Conservation (phyloP, 2,113 vertebrate genomes). For the Nerophis ophidion region DNA sequence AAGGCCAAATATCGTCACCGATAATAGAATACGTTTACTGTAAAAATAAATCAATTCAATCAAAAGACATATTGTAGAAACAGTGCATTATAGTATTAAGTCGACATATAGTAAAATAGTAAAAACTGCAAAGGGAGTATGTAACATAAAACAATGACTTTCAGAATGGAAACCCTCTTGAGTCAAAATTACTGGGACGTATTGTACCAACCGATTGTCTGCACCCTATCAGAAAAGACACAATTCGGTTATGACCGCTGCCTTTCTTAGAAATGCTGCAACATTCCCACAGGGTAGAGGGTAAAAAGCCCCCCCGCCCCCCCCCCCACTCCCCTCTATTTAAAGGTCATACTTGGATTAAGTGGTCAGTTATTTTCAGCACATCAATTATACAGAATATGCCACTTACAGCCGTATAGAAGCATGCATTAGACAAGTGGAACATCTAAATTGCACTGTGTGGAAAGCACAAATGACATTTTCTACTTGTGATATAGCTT, state of each 20-base stretch:
- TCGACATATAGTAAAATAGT: too few relatives aligned
- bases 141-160: background rate
- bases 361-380: constrained; percentile 9
- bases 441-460: background rate
- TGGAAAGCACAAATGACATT: background rate
- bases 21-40: too few relatives aligned
- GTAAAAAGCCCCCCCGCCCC: background rate
- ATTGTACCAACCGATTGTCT: background rate
- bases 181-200: background rate
- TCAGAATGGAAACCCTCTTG: background rate
- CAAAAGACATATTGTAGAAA: too few relatives aligned
- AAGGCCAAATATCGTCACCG: too few relatives aligned
- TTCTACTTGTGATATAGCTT: background rate
- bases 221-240: background rate
- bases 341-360: background rate
- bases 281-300: background rate
- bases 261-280: background rate
- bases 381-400: constrained; percentile 15
- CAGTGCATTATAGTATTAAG: too few relatives aligned
- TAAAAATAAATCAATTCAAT: too few relatives aligned
- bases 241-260: background rate
- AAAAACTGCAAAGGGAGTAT: background rate
- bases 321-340: background rate
- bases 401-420: constrained; percentile 2
- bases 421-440: background rate